Evolutionary conservation across 2,113 vertebrate genomes (phyloP), one percentile per base, ranked within the genome.

Genomic region (Pagrus major): DNA sequence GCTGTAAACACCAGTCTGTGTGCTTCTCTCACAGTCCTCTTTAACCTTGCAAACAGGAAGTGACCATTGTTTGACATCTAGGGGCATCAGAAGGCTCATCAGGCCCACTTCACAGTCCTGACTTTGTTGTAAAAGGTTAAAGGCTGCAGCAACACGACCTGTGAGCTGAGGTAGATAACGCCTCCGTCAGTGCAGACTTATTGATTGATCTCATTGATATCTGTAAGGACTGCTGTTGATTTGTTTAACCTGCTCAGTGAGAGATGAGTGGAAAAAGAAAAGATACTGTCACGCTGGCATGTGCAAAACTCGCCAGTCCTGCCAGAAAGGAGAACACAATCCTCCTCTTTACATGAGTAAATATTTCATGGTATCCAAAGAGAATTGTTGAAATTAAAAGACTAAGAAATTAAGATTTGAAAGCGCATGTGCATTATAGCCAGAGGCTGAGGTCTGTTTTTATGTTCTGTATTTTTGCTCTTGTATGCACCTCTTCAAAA

Each of bases 121-220:
- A 31, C 42, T 59, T 49, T 42, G 47, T 37, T 44, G 16, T 18
- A n/a, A 27, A 56, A 58, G 63, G 64, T 75, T 63, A 58, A 82
- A 77, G 23, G 20, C 18, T 41, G 44, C 39, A 64, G 61, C 31
- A 12, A n/a, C 18, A n/a, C 44, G 58, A 18, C 16, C 59, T 61
- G 27, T 41, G 64, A 71, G 65, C 1, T 46, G 4, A 52, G 4
- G 27, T 37, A 6, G 27, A 51, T 4, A 15, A 3, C 1, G 10
- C 72, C 68, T 61, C 3, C 11, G 47, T 16, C 31, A 55, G 46
- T 46, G 7, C 67, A 58, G 58, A 64, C 29, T 68, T 41, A 65
- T 39, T 35, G 66, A 84, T 55, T 6, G 2, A 58, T 42, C 25
- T 44, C 49, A 81, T 21, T 76, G 76, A 76, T 70, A 72, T 69